These are phyloP conservation scores for Melierax canorus DNA, from an alignment of 2,113 vertebrate genomes.

Conservation along the genomic window DNA sequence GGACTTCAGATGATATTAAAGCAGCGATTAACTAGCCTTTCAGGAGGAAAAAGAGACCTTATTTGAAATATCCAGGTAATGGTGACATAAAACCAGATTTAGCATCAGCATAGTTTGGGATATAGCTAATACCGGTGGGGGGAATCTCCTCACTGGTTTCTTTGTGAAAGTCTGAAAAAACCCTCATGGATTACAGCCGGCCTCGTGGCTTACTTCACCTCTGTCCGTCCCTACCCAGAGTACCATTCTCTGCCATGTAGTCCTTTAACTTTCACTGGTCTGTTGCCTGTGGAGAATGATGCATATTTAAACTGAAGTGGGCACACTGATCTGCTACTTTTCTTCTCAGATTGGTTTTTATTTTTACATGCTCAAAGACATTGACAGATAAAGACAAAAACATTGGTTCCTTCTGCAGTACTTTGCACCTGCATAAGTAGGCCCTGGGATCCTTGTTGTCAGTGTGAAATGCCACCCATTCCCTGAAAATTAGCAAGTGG, in stretches of 20 bases:
- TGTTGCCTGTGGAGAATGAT: not conserved
- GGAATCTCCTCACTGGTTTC: not conserved
- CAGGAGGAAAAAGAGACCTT: not conserved
- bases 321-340: not conserved
- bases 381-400: not conserved
- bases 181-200: not conserved
- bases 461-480: not conserved
- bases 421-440: not conserved
- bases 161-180: not conserved
- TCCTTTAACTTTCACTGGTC: not conserved
- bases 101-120: not conserved
- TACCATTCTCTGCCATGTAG: not conserved
- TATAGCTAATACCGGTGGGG: not conserved
- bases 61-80: not conserved
- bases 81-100: not conserved
- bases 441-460: not conserved
- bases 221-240: not conserved
- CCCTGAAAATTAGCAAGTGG: not conserved
- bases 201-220: not conserved
- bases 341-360: not conserved
- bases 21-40: not conserved
- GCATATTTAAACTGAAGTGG: not conserved
- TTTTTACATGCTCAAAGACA: not conserved
- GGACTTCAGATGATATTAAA: not conserved
- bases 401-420: not conserved